phyloP scores from a whole-genome alignment of 2,113 vertebrate species.

The Paraplagusia blochii region DNA sequence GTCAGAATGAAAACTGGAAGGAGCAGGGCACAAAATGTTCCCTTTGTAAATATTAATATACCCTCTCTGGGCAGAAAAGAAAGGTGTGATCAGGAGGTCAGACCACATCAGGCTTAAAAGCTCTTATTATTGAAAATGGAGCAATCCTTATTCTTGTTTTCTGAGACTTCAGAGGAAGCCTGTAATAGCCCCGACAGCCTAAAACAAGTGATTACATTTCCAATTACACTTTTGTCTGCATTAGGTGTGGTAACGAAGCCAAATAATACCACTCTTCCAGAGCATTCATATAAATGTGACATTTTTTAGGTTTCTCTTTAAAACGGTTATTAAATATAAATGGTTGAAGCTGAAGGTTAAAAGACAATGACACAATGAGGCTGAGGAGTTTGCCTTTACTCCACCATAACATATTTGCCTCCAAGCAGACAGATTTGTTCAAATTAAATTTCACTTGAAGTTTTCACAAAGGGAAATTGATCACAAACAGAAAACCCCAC shows the following conservation, averaged over 20 bases:
- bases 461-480: neutral
- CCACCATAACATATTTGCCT: neutral
- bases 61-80: neutral
- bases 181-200: constrained; percentile 32
- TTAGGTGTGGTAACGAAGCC: constrained; percentile 11
- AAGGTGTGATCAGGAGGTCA: constrained; percentile 32
- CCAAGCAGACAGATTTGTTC: too few relatives aligned
- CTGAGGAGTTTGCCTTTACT: too few relatives aligned
- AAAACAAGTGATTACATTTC: constrained; percentile 48
- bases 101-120: constrained; percentile 27
- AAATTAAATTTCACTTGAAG: neutral
- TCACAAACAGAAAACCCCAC: neutral
- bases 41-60: constrained; percentile 29
- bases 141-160: constrained; percentile 32
- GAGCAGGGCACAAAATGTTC: constrained; percentile 1
- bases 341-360: neutral
- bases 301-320: too few relatives aligned
- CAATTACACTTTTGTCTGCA: constrained; percentile 41
- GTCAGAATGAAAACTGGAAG: neutral
- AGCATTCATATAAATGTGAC: constrained; percentile 26
- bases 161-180: constrained; percentile 28
- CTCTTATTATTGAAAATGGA: constrained; percentile 40
- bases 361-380: neutral
- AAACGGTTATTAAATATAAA: neutral
- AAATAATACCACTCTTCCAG: constrained; percentile 28